A percentile compares a stretch with the other conserved stretches of the same genome.
Conservation (phyloP, 2,888 invertebrate genomes). For the Spisula subtruncata region DNA sequence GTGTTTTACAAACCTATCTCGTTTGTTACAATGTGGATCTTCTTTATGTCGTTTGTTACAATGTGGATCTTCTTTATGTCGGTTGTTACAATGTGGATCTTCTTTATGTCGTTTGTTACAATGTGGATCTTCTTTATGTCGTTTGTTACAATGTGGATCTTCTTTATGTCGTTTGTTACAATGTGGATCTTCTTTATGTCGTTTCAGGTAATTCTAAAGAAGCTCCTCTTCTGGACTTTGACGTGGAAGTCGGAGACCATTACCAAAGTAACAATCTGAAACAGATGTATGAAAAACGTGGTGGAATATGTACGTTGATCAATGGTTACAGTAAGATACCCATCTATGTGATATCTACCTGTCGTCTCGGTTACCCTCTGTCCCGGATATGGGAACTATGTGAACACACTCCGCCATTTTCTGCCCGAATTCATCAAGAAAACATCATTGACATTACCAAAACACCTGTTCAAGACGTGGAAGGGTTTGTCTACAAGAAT, state of each 20-base stretch:
- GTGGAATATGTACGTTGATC: conserved; percentile 64
- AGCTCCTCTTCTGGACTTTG: conserved; percentile 41
- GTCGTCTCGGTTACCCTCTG: conserved; percentile 58
- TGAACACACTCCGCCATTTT: conserved; percentile 42
- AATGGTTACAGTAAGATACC: conserved; percentile 68
- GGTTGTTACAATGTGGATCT: too few species aligned
- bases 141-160: too few species aligned
- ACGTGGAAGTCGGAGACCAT: not conserved
- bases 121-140: too few species aligned
- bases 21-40: too few species aligned
- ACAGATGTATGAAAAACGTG: conserved; percentile 58
- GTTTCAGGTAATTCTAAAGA: conserved; percentile 39
- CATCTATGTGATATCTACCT: conserved; percentile 74
- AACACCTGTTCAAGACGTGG: conserved; percentile 78
- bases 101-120: too few species aligned
- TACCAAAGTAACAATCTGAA: conserved; percentile 13
- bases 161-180: too few species aligned
- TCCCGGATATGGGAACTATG: conserved; percentile 66
- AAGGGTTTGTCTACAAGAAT: conserved; percentile 81
- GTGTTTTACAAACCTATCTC: too few species aligned
- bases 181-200: too few species aligned
- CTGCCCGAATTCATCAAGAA: conserved; percentile 40
- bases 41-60: too few species aligned
- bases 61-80: too few species aligned
- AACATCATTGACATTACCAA: conserved; percentile 70